A percentile compares a stretch with the other conserved stretches of the same genome.
Evolutionary conservation across 2,797 vertebrate species (phyloP).

Genomic region (Takifugu ocellatus): DNA sequence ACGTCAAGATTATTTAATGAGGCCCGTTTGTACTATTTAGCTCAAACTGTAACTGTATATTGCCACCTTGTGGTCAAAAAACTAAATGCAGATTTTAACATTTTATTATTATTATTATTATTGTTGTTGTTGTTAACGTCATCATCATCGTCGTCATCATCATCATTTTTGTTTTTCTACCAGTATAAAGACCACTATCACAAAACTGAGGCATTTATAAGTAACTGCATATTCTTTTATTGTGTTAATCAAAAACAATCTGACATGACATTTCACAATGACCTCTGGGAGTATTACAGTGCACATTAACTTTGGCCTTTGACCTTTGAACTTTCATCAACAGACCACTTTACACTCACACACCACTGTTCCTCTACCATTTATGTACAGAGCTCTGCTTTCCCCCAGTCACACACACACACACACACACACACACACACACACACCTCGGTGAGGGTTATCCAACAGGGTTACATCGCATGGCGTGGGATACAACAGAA

Average conservation of each 20-base stretch:
- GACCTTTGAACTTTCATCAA: constrained; percentile 59
- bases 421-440: constrained; percentile 17
- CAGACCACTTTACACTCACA: constrained; percentile 32
- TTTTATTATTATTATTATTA: not conserved
- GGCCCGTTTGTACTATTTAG: not conserved
- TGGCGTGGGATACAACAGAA: constrained; percentile 48
- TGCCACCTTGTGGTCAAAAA: constrained; percentile 43
- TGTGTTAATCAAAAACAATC: constrained; percentile 81
- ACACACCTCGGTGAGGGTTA: constrained; percentile 37
- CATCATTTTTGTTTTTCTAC: not conserved
- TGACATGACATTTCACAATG: constrained; percentile 75
- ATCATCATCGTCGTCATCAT: not conserved
- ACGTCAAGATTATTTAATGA: too few species aligned
- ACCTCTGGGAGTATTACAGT: constrained; percentile 75
- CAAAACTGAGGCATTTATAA: constrained; percentile 22
- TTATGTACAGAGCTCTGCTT: constrained; percentile 58
- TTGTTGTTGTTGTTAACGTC: too few species aligned
- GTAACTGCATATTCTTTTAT: constrained; percentile 78
- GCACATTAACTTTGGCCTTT: constrained; percentile 74
- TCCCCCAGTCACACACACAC: constrained; percentile 14
- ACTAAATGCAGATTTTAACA: not conserved
- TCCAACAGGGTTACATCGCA: constrained; percentile 48
- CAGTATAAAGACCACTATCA: not conserved
- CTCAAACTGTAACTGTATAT: not conserved
- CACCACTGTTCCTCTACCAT: constrained; percentile 36